phyloP scores from a whole-genome alignment of 2,888 invertebrate species.

The Lasioglossum vierecki region DNA sequence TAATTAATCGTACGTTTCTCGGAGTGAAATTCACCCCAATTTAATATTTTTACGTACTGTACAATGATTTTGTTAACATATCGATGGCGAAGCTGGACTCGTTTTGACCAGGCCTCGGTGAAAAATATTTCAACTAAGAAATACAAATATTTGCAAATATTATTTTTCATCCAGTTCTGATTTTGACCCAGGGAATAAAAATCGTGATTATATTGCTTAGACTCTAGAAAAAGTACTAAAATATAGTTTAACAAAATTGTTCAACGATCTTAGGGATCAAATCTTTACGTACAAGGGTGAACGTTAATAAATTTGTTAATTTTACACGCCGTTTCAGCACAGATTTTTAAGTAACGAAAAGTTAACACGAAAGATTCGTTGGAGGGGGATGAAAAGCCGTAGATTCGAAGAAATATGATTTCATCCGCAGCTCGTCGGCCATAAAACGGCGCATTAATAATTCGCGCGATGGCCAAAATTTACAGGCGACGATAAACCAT shows the following conservation, averaged over 20 bases:
- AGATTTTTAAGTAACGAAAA: background rate
- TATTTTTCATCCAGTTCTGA: too few species aligned
- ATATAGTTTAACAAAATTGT: background rate
- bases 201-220: background rate
- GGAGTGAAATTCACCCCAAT: background rate
- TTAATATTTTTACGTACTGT: background rate
- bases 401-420: conserved; percentile 23
- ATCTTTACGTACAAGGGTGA: background rate
- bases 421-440: conserved; percentile 19
- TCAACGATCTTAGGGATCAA: background rate
- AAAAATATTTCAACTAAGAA: too few species aligned
- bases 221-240: too few species aligned
- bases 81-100: background rate
- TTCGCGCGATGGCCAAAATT: conserved; percentile 33
- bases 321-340: background rate
- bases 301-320: background rate
- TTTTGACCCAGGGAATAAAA: background rate
- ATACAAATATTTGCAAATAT: too few species aligned
- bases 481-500: conserved; percentile 53
- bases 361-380: background rate
- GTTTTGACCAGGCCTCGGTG: background rate
- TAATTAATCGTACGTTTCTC: background rate
- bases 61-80: background rate
- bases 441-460: conserved; percentile 50
- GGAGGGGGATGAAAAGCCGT: background rate